Evolutionary conservation across 2,797 vertebrate species (phyloP).

Genomic region (Mionectes olivaceus): DNA sequence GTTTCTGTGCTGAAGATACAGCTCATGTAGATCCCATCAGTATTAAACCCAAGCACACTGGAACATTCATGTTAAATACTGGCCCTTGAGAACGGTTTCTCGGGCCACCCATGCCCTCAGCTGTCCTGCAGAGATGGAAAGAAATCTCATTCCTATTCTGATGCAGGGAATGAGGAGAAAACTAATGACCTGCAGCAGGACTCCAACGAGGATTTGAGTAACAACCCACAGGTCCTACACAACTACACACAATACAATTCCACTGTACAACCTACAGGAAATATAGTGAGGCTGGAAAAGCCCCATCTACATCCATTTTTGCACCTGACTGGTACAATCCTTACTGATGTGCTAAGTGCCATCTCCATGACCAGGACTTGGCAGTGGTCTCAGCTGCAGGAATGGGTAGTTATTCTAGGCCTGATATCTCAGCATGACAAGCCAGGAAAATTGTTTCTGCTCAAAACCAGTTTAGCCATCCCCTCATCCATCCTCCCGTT

Average conservation of each 20-base stretch:
- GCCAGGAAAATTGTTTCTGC: background rate
- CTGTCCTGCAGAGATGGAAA: background rate
- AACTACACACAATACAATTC: background rate
- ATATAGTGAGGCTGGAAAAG: background rate
- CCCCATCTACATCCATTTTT: background rate
- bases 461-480: background rate
- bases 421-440: background rate
- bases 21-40: too few species aligned
- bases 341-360: background rate
- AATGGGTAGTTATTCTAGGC: background rate
- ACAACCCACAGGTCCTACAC: background rate
- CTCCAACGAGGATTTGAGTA: background rate
- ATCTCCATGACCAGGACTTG: background rate
- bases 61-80: background rate
- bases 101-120: background rate
- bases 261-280: background rate
- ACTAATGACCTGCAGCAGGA: background rate
- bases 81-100: background rate
- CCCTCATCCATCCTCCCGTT: background rate
- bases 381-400: background rate
- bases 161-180: background rate
- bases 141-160: background rate
- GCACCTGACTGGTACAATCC: background rate
- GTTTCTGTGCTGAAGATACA: background rate
- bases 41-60: background rate